Evolutionary conservation across 2,797 vertebrate genomes (phyloP).

Genomic region (Acrossocheilus fasciatus): DNA sequence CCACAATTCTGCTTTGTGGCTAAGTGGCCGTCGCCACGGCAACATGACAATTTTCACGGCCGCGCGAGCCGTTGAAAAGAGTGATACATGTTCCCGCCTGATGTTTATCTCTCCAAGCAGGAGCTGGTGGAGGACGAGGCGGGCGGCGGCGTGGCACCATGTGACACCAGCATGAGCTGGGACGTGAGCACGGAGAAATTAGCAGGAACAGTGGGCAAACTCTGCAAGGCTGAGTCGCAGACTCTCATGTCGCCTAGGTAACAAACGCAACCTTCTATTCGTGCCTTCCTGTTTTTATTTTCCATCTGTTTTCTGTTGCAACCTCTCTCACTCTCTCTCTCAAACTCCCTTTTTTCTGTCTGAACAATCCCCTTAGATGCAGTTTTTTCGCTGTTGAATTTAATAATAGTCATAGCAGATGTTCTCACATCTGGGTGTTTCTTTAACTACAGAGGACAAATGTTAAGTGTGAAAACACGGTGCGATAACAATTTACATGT

Average conservation of each 20-base stretch:
- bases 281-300: background rate
- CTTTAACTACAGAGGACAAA: background rate
- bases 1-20: constrained; percentile 39
- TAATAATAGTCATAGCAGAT: background rate
- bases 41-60: constrained; percentile 23
- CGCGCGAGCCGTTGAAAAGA: constrained; percentile 7
- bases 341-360: background rate
- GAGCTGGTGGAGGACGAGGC: constrained; percentile 75
- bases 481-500: background rate
- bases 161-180: constrained; percentile 76
- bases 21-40: constrained; percentile 48
- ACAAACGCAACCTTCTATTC: background rate
- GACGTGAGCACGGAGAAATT: constrained; percentile 78
- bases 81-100: background rate
- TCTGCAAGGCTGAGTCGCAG: constrained; percentile 86
- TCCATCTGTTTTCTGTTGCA: background rate
- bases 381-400: background rate
- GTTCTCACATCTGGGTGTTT: background rate
- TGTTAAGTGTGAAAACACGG: background rate
- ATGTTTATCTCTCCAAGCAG: constrained; percentile 61
- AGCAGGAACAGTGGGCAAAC: constrained; percentile 78
- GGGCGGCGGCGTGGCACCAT: constrained; percentile 57
- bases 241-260: constrained; percentile 88
- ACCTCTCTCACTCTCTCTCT: background rate
- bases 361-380: background rate